Evolutionary conservation across 2,113 vertebrate genomes (phyloP), one percentile per base, ranked within the genome.

Genomic region (Verasper variegatus): DNA sequence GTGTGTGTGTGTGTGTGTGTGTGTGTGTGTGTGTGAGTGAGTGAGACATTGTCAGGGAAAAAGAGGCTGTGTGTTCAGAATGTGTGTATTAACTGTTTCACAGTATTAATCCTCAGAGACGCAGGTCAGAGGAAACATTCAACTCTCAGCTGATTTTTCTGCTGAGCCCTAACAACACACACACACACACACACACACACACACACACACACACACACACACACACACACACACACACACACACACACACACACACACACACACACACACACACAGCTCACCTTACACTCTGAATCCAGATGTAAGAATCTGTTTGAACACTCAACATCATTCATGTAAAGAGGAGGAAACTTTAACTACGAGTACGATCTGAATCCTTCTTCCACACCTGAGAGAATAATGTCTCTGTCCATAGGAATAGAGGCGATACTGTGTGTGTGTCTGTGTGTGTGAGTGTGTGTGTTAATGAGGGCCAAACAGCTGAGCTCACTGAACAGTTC

Each of bases 401-500:
- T 8, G 2, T 52, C 17, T 10, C 35, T 37, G 35, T 37, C 35
- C 35, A 7, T n/a, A n/a, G n/a, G n/a, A n/a, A n/a, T n/a, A n/a
- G n/a, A n/a, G n/a, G n/a, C n/a, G n/a, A n/a, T n/a, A n/a, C n/a
- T n/a, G 77, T n/a, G 65, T 47, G 67, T 45, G 35, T 59, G 40
- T 27, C 40, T 27, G 55, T 47, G 35, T 26, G 55, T 35, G 40
- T 45, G 37, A 45, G 67, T 47, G 54, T n/a, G 35, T 7, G 23
- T 20, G 74, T 61, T 71, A 71, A 84, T 74, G 78, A 76, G 24
- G 55, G 62, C 14, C 11, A 37, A 90, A 79, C 90, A 87, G 86
- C 86, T 90, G 89, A 91, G 84, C 61, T 75, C 73, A 89, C n/a
- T 82, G 83, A 74, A 88, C 78, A 72, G 64, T 82, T 88, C 73